Conservation (phyloP, 2,888 invertebrate species). For the Bellardia pandia region DNA sequence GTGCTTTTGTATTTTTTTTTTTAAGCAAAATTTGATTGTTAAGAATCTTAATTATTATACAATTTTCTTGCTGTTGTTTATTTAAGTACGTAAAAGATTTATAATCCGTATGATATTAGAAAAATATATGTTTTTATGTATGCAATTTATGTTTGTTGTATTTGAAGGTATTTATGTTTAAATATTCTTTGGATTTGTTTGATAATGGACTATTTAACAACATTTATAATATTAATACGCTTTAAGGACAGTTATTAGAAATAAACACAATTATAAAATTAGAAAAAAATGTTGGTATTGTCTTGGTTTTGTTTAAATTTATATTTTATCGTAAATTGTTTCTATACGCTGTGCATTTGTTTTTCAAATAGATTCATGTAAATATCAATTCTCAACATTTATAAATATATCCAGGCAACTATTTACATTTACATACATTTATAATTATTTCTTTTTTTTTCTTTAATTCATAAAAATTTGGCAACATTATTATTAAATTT, state of each 20-base stretch:
- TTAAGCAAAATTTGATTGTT: conserved; percentile 14
- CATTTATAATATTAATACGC: conserved; percentile 43
- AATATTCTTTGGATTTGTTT: conserved; percentile 21
- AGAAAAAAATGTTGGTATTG: conserved; percentile 70
- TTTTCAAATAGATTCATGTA: conserved; percentile 24
- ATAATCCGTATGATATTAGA: conserved; percentile 44
- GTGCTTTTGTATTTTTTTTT: neutral
- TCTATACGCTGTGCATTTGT: conserved; percentile 36
- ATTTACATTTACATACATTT: conserved; percentile 13
- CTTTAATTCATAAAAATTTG: conserved; percentile 40
- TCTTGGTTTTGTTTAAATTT: conserved; percentile 68
- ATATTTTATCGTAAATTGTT: conserved; percentile 23
- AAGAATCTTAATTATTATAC: conserved; percentile 18
- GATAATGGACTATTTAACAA: conserved; percentile 38
- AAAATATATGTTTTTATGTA: conserved; percentile 55
- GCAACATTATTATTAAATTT: conserved; percentile 59
- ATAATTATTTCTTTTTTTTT: neutral
- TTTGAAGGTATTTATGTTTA: neutral
- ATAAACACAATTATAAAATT: conserved; percentile 42
- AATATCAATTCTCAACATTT: conserved; percentile 47
- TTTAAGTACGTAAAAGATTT: neutral
- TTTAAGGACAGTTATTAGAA: conserved; percentile 38
- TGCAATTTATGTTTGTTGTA: neutral
- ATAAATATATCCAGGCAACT: conserved; percentile 21
- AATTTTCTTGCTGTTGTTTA: neutral